A percentile compares a stretch with the other conserved stretches of the same genome.
Conservation (phyloP, 2,888 invertebrate species). For the Orthonychiurus folsomi region DNA sequence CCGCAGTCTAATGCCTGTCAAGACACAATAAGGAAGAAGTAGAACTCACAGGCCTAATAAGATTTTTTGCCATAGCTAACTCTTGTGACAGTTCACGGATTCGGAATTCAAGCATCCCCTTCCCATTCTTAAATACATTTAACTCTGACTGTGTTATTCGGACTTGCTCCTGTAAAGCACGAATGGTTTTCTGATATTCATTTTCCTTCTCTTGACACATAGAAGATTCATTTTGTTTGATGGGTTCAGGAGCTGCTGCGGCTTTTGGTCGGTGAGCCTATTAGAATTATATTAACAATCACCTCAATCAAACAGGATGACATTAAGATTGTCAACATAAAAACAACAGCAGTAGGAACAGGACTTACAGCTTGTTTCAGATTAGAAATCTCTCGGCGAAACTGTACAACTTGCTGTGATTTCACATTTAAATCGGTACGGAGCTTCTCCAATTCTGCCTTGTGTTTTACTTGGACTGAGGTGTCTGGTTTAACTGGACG, state of each 20-base stretch:
- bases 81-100: conserved; percentile 22
- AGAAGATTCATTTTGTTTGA: not conserved
- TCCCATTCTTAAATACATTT: conserved; percentile 20
- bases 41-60: conserved; percentile 26
- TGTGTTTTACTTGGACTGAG: too few relatives aligned
- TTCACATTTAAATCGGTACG: conserved; percentile 25
- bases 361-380: too few relatives aligned
- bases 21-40: not conserved
- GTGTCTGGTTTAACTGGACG: too few relatives aligned
- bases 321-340: too few relatives aligned
- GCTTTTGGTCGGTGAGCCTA: too few relatives aligned
- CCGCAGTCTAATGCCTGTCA: not conserved
- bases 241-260: too few relatives aligned
- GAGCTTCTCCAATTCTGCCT: conserved; percentile 26
- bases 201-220: conserved; percentile 2
- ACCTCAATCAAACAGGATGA: too few relatives aligned
- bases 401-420: conserved; percentile 24
- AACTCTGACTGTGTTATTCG: not conserved
- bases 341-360: too few relatives aligned
- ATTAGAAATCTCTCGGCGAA: conserved; percentile 31
- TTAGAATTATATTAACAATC: too few relatives aligned
- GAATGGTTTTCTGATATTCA: not conserved
- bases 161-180: not conserved
- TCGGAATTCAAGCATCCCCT: conserved; percentile 21
- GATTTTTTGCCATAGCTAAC: conserved; percentile 24